Base-by-base conservation (phyloP, 2,113 vertebrate genomes). In the Leptodactylus fuscus region DNA sequence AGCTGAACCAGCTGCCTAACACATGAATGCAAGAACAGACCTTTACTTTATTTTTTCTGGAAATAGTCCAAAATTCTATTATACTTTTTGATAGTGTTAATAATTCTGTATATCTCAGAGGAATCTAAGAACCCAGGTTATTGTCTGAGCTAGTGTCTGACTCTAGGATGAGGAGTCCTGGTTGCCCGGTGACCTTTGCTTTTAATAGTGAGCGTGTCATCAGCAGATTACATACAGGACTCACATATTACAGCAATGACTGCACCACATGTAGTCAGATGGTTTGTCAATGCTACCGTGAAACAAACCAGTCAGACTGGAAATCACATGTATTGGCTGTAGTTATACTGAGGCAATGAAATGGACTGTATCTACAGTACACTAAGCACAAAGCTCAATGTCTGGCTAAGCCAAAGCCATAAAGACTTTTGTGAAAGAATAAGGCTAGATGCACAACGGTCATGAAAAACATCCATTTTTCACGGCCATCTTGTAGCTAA, bases 171-270 rank as follows among this genome's bases (percentile, higher is more conserved):
- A 29, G 24, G 16, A 69, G 5, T 20, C 18, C 65, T 38, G 3
- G 2, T 69, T 38, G 18, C 16, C 65, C 38, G 18, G 16, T 69
- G 44, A 49, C 73, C 27, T 44, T 44, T 73, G 27, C 5, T 51
- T 22, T 16, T 76, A 46, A 18, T 36, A 48, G 24, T 29, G 16
- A 70, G 20, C 3, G 20, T 29, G 24, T 49, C n/a, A 51, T 58
- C 5, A 55, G 32, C 4, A 15, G 2, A 53, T 78, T 48, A 22
- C 24, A 24, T n/a, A 24, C 32, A 36, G 7, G 49, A 78, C 51
- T n/a, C n/a, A 79, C 9, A 55, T 38, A 49, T 77, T 77, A 8
- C 20, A 22, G 49, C 27, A 77, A 41, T 79, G 58, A 58, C 49
- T 29, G 11, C 13, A 38, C 1, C 32, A 36, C 13, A 41, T 58